phyloP scores from a whole-genome alignment of 2,888 invertebrate species.

The Chrysolina americana region DNA sequence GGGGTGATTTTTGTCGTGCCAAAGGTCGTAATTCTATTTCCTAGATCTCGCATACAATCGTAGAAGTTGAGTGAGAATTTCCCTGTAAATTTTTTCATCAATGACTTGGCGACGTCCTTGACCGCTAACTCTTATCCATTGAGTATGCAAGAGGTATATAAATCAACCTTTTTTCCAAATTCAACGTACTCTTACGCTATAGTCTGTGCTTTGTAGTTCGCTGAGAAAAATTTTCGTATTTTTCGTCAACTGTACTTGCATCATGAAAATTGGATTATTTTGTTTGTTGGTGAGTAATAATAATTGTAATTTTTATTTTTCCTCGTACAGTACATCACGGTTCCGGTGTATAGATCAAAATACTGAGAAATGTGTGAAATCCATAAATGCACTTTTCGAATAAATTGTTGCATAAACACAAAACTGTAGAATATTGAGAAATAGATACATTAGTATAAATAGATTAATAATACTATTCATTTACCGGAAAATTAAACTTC shows the following conservation, averaged over 20 bases:
- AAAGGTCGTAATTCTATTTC: neutral
- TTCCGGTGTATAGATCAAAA: no score
- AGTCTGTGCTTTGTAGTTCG: neutral
- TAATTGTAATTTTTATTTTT: neutral
- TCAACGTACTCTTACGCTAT: neutral
- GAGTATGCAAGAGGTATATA: slow-evolving; percentile 15
- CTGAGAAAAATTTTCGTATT: neutral
- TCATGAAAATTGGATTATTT: slow-evolving; percentile 11
- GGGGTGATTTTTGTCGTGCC: neutral
- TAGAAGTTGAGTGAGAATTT: neutral
- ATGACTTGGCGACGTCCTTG: neutral
- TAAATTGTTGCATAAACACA: no score
- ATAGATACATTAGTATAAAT: no score
- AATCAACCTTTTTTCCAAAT: neutral
- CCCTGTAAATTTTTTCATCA: neutral
- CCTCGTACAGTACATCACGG: no score
- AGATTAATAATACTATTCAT: no score
- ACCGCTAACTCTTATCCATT: neutral
- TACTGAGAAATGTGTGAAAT: no score
- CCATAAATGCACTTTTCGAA: no score
- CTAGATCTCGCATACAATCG: neutral
- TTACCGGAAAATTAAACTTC: no score
- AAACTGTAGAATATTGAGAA: no score
- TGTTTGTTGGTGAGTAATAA: slow-evolving; percentile 6
- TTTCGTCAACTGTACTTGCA: neutral